These are phyloP conservation scores for Drosophila parthenogenetica DNA, from an alignment of 2,888 invertebrate species.

Conservation along the genomic window DNA sequence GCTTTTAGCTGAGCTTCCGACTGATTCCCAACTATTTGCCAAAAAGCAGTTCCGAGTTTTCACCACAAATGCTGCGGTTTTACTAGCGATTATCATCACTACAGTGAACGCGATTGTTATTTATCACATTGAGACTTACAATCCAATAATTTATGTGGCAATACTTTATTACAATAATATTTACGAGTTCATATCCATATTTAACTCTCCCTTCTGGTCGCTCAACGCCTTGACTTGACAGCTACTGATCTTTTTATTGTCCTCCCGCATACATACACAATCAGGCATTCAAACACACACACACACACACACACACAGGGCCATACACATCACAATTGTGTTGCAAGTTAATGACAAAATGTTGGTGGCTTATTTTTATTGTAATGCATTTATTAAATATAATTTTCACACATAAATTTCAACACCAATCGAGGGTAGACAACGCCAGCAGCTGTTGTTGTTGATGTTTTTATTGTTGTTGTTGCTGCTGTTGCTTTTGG, in stretches of 20 bases:
- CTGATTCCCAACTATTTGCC: background rate
- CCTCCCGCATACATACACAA: conserved; percentile 27
- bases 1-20: background rate
- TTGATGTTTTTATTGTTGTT: conserved; percentile 1
- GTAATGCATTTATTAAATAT: conserved; percentile 80
- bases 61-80: background rate
- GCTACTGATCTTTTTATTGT: conserved; percentile 75
- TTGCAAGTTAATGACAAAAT: conserved; percentile 69
- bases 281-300: conserved; percentile 1
- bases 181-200: conserved; percentile 37
- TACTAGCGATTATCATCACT: conserved; percentile 51
- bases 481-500: conserved; percentile 19
- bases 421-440: conserved; percentile 40
- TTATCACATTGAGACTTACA: conserved; percentile 63
- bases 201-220: conserved; percentile 11
- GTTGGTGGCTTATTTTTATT: conserved; percentile 60
- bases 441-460: conserved; percentile 12
- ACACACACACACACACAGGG: background rate
- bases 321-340: conserved; percentile 48
- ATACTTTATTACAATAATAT: conserved; percentile 65
- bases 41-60: background rate
- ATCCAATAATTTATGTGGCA: conserved; percentile 60
- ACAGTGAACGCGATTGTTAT: conserved; percentile 41
- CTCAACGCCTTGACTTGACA: conserved; percentile 36
- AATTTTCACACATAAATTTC: conserved; percentile 73